Evolutionary conservation across 1,140 invertebrate genomes (phyloP).

Genomic region (Schlechtendalia chinensis): DNA sequence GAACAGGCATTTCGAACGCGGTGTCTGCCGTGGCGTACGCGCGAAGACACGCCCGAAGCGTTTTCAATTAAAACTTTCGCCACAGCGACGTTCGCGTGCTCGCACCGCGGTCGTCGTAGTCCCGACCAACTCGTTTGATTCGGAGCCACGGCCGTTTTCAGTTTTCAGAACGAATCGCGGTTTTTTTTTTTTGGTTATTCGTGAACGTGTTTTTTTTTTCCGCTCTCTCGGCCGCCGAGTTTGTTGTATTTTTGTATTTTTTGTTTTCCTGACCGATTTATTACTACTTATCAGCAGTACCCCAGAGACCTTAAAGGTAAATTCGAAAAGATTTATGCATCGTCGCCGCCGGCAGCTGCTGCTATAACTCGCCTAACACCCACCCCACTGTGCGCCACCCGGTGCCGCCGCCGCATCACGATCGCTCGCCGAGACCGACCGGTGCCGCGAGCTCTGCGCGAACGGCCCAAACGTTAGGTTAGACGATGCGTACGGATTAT

Average conservation of each 20-base stretch:
- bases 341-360: neutral
- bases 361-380: neutral
- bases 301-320: slow-evolving; percentile 22
- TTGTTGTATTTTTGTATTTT: too few relatives aligned
- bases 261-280: slow-evolving; percentile 21
- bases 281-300: slow-evolving; percentile 20
- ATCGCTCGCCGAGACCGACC: neutral
- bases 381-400: too few relatives aligned
- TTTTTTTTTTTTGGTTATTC: too few relatives aligned
- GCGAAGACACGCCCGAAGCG: slow-evolving; percentile 13
- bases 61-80: slow-evolving; percentile 45
- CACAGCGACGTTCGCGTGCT: too few relatives aligned
- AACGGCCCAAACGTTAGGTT: slow-evolving; percentile 7
- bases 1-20: neutral
- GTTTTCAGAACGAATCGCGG: too few relatives aligned
- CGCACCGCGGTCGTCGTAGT: too few relatives aligned
- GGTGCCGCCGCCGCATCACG: neutral
- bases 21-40: neutral
- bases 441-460: neutral
- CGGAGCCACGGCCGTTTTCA: slow-evolving; percentile 12
- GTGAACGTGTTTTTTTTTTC: slow-evolving; percentile 7
- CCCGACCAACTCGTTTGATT: neutral
- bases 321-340: slow-evolving; percentile 28
- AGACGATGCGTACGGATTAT: slow-evolving; percentile 26
- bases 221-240: neutral